Conservation (phyloP, 2,113 vertebrate species). For the Sigmodon hispidus region DNA sequence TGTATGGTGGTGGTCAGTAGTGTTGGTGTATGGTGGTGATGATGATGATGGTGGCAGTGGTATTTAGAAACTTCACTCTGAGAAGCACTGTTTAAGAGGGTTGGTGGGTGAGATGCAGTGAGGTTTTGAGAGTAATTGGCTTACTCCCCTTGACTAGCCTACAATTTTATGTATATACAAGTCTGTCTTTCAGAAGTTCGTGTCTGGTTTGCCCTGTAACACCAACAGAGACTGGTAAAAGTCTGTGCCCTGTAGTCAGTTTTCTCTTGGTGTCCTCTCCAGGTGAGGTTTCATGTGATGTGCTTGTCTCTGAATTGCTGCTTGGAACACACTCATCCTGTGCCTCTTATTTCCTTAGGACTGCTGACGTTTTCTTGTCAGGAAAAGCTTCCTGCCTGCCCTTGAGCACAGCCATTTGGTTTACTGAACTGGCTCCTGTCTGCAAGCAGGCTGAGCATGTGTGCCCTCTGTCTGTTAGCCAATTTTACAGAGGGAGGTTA, state of each 20-base stretch:
- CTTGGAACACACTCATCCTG: not conserved
- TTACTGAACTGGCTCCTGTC: constrained; percentile 7
- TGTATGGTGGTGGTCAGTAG: not conserved
- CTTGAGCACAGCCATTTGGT: not conserved
- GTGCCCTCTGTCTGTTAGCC: constrained; percentile 56
- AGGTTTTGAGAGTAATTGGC: constrained; percentile 58
- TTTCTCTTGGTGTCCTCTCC: not conserved
- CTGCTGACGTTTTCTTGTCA: not conserved
- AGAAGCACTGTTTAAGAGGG: constrained; percentile 12
- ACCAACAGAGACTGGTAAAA: constrained; percentile 60
- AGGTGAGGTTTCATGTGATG: not conserved
- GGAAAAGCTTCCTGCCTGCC: not conserved
- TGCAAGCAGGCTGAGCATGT: not conserved
- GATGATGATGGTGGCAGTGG: not conserved
- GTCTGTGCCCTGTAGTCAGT: not conserved
- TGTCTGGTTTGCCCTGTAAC: constrained; percentile 44
- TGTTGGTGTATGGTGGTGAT: too few relatives aligned
- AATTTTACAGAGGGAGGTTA: constrained; percentile 72
- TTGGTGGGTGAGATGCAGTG: constrained; percentile 59
- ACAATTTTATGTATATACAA: constrained; percentile 65
- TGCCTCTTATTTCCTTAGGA: constrained; percentile 5
- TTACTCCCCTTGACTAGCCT: constrained; percentile 29
- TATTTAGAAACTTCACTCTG: not conserved
- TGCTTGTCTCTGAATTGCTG: constrained; percentile 1
- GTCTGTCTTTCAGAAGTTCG: constrained; percentile 56